phyloP scores from a whole-genome alignment of 2,888 invertebrate species.

The Willowsia nigromaculata region DNA sequence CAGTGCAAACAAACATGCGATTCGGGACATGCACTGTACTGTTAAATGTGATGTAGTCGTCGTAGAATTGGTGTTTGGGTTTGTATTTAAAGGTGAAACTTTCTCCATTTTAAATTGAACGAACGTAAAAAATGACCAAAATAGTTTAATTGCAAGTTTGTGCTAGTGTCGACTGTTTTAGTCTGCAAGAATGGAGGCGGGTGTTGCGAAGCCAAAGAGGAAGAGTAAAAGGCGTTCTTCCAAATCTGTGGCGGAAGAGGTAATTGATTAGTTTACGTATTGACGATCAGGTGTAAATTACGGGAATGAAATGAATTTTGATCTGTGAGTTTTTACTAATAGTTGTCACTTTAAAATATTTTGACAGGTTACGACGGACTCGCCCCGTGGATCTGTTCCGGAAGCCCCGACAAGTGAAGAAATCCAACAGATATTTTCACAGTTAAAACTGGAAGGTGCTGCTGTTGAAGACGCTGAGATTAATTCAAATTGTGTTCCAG shows the following conservation, averaged over 20 bases:
- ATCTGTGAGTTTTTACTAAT: background rate
- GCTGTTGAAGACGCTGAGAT: background rate
- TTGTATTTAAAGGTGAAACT: no score
- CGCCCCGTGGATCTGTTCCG: background rate
- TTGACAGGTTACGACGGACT: background rate
- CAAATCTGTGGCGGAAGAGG: background rate
- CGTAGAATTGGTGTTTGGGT: no score
- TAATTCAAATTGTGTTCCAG: background rate
- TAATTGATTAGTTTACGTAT: background rate
- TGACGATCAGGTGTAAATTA: background rate
- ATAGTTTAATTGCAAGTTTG: background rate
- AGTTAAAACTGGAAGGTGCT: background rate
- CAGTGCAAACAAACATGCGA: no score
- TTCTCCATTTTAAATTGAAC: no score
- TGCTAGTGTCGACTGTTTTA: no score
- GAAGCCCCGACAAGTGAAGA: slow-evolving; percentile 31
- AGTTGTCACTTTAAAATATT: background rate
- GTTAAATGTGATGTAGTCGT: no score
- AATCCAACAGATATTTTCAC: background rate
- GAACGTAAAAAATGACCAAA: background rate
- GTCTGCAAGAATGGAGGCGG: slow-evolving; percentile 53
- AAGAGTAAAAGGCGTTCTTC: slow-evolving; percentile 9
- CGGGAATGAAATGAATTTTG: background rate
- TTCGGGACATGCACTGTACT: no score
- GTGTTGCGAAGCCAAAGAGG: slow-evolving; percentile 34